These are phyloP conservation scores for Zygaena filipendulae DNA, from an alignment of 2,888 invertebrate species.

Conservation along the genomic window DNA sequence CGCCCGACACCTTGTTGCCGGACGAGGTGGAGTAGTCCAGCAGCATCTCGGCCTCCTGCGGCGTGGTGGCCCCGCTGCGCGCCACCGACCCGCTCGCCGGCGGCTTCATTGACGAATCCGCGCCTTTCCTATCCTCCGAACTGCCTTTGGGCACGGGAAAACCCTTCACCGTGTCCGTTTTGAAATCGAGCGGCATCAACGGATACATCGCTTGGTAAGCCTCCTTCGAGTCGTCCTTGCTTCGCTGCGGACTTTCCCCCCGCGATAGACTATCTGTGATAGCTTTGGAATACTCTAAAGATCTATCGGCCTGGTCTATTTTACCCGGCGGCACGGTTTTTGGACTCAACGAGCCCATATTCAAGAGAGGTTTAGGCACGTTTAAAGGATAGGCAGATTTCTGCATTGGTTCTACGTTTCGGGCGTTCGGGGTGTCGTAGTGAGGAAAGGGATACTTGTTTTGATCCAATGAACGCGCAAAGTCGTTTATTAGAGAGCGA, in stretches of 20 bases:
- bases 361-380: slow-evolving; percentile 55
- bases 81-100: slow-evolving; percentile 52
- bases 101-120: slow-evolving; percentile 57
- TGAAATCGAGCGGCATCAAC: slow-evolving; percentile 51
- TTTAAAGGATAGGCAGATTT: slow-evolving; percentile 55
- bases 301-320: slow-evolving; percentile 38
- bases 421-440: slow-evolving; percentile 41
- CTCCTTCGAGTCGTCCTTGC: slow-evolving; percentile 51
- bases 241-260: slow-evolving; percentile 41
- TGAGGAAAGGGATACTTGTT: slow-evolving; percentile 56
- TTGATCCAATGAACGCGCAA: slow-evolving; percentile 48
- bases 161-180: slow-evolving; percentile 55
- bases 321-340: slow-evolving; percentile 41
- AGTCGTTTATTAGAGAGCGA: slow-evolving; percentile 56
- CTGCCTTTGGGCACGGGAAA: slow-evolving; percentile 56
- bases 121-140: slow-evolving; percentile 54
- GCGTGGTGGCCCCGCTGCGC: slow-evolving; percentile 53
- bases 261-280: slow-evolving; percentile 48
- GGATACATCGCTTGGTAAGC: slow-evolving; percentile 40
- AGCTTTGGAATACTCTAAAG: slow-evolving; percentile 45
- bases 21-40: slow-evolving; percentile 73
- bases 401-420: slow-evolving; percentile 42
- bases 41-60: slow-evolving; percentile 73
- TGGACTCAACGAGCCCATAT: slow-evolving; percentile 54
- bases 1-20: slow-evolving; percentile 63